Conservation (phyloP, 37 sponge, comb jelly and placozoan species). For the Tethya wilhelma region DNA sequence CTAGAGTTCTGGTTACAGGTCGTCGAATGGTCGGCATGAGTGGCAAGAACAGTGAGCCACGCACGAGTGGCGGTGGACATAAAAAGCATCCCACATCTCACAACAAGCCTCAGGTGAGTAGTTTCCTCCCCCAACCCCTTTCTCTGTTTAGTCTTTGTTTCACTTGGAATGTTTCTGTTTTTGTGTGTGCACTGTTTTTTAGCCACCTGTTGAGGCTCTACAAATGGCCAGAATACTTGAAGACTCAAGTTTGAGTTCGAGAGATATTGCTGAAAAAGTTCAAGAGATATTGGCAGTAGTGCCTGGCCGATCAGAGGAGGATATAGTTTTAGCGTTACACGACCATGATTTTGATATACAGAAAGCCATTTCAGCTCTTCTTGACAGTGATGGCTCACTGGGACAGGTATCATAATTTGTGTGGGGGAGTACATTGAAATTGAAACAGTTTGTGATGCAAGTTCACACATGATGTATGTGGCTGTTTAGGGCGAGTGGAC, state of each 20-base stretch:
- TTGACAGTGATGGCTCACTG: slow-evolving; percentile 69
- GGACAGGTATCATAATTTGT: too few species aligned
- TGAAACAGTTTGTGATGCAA: too few species aligned
- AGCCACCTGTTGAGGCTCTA: slow-evolving; percentile 70
- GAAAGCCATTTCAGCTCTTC: slow-evolving; percentile 51
- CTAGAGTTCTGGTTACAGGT: too few species aligned
- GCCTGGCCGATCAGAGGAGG: slow-evolving; percentile 35
- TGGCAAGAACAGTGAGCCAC: slow-evolving; percentile 38
- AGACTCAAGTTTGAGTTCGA: background rate
- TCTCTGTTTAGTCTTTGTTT: background rate
- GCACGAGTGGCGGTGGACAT: too few species aligned
- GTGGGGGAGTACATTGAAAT: too few species aligned
- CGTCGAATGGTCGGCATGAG: slow-evolving; percentile 37
- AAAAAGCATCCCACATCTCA: background rate
- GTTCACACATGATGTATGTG: background rate
- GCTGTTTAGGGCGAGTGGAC: slow-evolving; percentile 45
- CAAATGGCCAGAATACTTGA: slow-evolving; percentile 64
- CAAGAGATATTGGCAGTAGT: slow-evolving; percentile 39
- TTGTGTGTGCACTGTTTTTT: background rate
- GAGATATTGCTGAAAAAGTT: slow-evolving; percentile 34
- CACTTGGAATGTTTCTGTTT: background rate
- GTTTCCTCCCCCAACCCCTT: background rate
- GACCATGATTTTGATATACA: slow-evolving; percentile 63
- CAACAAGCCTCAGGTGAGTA: background rate
- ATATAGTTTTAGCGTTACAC: slow-evolving; percentile 54